phyloP scores from a whole-genome alignment of 2,888 invertebrate species.

The Caradrina clavipalpis region DNA sequence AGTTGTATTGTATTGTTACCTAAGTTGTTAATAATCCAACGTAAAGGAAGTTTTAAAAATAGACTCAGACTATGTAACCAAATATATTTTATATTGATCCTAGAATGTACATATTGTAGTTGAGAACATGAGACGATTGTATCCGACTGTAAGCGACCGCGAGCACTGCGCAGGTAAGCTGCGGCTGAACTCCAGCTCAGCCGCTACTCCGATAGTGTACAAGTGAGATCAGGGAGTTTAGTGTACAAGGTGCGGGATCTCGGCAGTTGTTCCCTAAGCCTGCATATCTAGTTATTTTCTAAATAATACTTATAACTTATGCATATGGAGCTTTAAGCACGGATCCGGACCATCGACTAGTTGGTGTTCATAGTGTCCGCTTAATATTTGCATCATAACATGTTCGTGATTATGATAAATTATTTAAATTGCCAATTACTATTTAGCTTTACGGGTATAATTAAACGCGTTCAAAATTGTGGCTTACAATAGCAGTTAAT shows the following conservation, averaged over 20 bases:
- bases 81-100: background rate
- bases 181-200: too few relatives aligned
- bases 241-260: too few relatives aligned
- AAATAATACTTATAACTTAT: background rate
- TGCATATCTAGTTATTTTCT: background rate
- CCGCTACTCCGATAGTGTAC: too few relatives aligned
- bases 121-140: background rate
- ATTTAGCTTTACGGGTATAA: background rate
- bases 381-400: background rate
- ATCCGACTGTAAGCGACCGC: too few relatives aligned
- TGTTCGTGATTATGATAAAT: background rate
- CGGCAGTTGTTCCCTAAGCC: too few relatives aligned
- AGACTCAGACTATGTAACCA: background rate
- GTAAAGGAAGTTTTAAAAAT: background rate
- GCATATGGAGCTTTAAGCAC: background rate
- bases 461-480: background rate
- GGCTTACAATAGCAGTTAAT: background rate
- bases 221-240: too few relatives aligned
- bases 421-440: conserved; percentile 5
- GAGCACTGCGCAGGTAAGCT: too few relatives aligned
- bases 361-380: background rate
- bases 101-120: background rate
- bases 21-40: background rate
- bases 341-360: background rate
- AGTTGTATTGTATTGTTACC: background rate